These are phyloP conservation scores for Yponomeuta plumbellus DNA, from an alignment of 2,888 invertebrate genomes.

Conservation along the genomic window DNA sequence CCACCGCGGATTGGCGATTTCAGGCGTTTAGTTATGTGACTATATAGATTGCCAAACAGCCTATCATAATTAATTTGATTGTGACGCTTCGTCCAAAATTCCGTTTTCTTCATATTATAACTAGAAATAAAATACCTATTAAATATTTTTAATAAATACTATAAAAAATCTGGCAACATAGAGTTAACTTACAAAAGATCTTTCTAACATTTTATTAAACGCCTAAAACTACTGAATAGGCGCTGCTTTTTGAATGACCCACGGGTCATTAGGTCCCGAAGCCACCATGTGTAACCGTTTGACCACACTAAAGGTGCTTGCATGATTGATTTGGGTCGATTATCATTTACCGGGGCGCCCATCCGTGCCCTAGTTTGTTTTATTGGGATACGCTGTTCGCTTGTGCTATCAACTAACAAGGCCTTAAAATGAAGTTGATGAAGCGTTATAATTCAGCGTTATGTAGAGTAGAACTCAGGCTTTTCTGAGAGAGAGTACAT, in stretches of 20 bases:
- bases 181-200: background rate
- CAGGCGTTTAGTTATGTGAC: too few species aligned
- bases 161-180: too few species aligned
- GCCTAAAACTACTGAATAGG: background rate
- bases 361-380: constrained; percentile 13
- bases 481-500: too few species aligned
- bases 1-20: too few species aligned
- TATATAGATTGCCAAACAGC: too few species aligned
- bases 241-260: background rate
- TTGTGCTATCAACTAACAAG: background rate
- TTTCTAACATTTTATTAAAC: background rate
- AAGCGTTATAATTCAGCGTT: too few species aligned
- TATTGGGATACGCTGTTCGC: background rate
- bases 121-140: too few species aligned
- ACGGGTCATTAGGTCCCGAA: constrained; percentile 18
- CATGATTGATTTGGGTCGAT: constrained; percentile 19
- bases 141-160: too few species aligned
- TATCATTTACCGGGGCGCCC: constrained; percentile 16
- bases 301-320: constrained; percentile 11
- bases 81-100: too few species aligned
- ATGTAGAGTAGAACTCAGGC: too few species aligned
- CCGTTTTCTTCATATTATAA: too few species aligned
- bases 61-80: too few species aligned
- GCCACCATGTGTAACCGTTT: constrained; percentile 1
- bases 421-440: background rate